Percentiles rank a stretch among this genome's conserved stretches.
phyloP scores from a whole-genome alignment of 1,140 invertebrate species.

The Schlechtendalia chinensis region DNA sequence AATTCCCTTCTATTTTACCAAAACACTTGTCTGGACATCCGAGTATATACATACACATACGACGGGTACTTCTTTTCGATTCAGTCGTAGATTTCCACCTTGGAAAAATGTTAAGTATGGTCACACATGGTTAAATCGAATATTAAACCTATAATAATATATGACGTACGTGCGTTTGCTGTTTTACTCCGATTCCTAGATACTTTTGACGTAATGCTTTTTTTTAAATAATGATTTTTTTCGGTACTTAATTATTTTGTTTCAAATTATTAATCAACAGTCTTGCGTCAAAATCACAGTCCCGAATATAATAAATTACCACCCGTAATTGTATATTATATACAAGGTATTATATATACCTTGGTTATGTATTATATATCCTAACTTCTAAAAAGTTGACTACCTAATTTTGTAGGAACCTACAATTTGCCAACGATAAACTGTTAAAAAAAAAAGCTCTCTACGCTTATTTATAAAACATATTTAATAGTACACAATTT shows the following conservation, averaged over 20 bases:
- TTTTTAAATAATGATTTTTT: neutral
- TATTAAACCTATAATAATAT: neutral
- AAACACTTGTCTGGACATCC: neutral
- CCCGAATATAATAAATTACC: neutral
- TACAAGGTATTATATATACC: no score
- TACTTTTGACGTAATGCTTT: no score
- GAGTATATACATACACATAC: neutral
- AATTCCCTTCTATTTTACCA: neutral
- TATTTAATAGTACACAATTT: no score
- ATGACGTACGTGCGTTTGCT: no score
- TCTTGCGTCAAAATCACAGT: neutral
- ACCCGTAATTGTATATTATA: neutral
- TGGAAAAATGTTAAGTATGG: neutral
- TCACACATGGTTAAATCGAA: slow-evolving; percentile 13
- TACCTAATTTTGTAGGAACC: no score
- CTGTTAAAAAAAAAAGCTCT: no score
- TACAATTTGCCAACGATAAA: no score
- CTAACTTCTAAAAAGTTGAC: no score
- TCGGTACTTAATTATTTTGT: neutral
- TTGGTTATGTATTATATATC: no score
- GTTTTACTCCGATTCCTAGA: no score
- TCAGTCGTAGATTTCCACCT: neutral
- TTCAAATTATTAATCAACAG: neutral
- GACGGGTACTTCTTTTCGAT: neutral
- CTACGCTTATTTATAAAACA: no score